Conservation (phyloP, 2,888 invertebrate genomes). For the Cheilosia variabilis region DNA sequence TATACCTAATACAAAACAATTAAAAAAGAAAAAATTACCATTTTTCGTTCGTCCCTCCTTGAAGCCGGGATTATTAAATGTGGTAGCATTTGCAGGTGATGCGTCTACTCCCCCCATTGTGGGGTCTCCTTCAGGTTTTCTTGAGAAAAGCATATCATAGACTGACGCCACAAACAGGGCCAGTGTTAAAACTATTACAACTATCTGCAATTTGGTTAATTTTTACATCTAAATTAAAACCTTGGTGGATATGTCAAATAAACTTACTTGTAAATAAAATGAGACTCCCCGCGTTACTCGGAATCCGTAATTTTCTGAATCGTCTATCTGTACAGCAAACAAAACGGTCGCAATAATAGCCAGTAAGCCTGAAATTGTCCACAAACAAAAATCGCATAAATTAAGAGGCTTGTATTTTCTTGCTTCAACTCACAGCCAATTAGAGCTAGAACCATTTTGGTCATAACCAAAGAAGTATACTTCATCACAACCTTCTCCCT, state of each 20-base stretch:
- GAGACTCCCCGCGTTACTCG: constrained; percentile 91
- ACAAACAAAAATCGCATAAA: background rate
- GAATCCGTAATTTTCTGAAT: constrained; percentile 89
- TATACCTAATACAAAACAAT: too few relatives aligned
- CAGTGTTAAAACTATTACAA: constrained; percentile 90
- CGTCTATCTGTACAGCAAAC: constrained; percentile 94
- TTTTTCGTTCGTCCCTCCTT: constrained; percentile 87
- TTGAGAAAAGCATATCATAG: constrained; percentile 91
- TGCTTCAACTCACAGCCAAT: constrained; percentile 88
- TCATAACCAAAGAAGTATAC: constrained; percentile 90
- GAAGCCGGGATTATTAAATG: constrained; percentile 94
- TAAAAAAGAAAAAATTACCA: constrained; percentile 74
- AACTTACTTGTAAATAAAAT: constrained; percentile 92
- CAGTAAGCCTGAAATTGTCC: constrained; percentile 86
- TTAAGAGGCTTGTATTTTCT: background rate
- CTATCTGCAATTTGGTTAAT: constrained; percentile 86
- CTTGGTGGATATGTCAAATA: background rate
- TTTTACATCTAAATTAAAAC: background rate
- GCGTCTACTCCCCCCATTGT: constrained; percentile 86
- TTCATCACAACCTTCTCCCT: constrained; percentile 91
- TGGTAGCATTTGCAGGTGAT: constrained; percentile 87
- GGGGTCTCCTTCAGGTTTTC: constrained; percentile 91
- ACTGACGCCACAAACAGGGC: constrained; percentile 90
- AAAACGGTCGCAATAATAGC: constrained; percentile 92
- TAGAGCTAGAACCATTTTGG: constrained; percentile 91